A percentile compares a stretch with the other conserved stretches of the same genome.
Evolutionary conservation across 1,140 invertebrate genomes (phyloP).

Genomic region (Lepidurus packardi): DNA sequence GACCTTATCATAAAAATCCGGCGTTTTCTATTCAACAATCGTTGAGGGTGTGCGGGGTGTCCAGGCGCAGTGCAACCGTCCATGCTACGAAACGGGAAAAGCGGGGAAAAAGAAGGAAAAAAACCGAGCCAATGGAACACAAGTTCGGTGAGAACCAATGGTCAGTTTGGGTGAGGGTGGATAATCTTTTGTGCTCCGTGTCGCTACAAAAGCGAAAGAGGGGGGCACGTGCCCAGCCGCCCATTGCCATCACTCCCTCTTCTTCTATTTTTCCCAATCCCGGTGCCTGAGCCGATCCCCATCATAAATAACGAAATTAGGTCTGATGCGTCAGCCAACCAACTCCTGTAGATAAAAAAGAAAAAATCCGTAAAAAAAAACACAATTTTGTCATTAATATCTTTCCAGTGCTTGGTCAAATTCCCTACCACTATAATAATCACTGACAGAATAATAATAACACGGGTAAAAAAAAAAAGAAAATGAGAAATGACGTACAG

Average conservation of each 20-base stretch:
- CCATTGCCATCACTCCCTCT: neutral
- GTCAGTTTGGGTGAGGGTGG: constrained; percentile 3
- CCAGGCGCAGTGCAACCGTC: constrained; percentile 11
- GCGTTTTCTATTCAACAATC: neutral
- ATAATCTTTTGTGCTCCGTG: constrained; percentile 13
- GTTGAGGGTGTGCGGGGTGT: neutral
- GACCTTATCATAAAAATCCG: neutral
- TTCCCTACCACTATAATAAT: neutral
- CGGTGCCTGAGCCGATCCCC: neutral
- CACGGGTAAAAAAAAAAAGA: neutral
- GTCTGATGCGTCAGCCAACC: neutral
- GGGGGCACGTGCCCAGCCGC: constrained; percentile 7
- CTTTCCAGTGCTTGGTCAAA: neutral
- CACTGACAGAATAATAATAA: neutral
- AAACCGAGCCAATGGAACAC: neutral
- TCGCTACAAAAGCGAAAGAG: constrained; percentile 5
- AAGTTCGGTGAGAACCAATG: neutral
- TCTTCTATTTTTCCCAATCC: neutral
- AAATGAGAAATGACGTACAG: neutral
- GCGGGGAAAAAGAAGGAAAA: neutral
- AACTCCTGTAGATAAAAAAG: neutral
- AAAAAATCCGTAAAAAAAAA: neutral
- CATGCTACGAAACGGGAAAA: too few species aligned
- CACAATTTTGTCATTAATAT: neutral
- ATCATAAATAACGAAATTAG: constrained; percentile 16